Conservation (phyloP, 2,888 invertebrate genomes). For the Candidula unifasciata region DNA sequence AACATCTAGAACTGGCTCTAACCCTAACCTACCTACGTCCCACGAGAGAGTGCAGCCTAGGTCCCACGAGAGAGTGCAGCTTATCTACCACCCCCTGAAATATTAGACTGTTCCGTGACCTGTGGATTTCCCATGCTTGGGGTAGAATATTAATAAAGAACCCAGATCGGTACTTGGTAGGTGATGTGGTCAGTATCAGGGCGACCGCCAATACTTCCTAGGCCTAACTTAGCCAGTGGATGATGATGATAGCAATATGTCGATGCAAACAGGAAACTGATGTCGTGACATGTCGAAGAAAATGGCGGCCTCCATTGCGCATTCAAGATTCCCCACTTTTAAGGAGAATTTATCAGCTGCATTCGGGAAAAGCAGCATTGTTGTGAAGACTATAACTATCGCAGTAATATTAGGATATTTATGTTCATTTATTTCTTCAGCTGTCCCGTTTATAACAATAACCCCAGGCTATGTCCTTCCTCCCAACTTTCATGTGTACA, state of each 20-base stretch:
- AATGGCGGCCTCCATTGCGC: slow-evolving; percentile 51
- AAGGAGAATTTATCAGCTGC: slow-evolving; percentile 90
- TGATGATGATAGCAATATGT: background rate
- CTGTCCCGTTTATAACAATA: slow-evolving; percentile 83
- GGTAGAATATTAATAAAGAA: too few relatives aligned
- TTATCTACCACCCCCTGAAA: too few relatives aligned
- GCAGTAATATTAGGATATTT: slow-evolving; percentile 92
- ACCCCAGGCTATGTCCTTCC: slow-evolving; percentile 94
- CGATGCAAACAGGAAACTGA: background rate
- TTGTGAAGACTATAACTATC: slow-evolving; percentile 93
- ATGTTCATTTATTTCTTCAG: slow-evolving; percentile 89
- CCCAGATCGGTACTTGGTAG: too few relatives aligned
- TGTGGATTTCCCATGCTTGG: too few relatives aligned
- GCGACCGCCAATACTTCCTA: too few relatives aligned
- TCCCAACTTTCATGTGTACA: slow-evolving; percentile 86
- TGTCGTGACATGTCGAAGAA: slow-evolving; percentile 29
- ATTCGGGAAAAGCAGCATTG: slow-evolving; percentile 93
- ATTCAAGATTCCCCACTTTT: slow-evolving; percentile 84
- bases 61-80: too few relatives aligned
- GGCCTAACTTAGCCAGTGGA: too few relatives aligned
- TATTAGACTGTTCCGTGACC: too few relatives aligned
- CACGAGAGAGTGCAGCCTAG: too few relatives aligned
- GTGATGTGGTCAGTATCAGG: too few relatives aligned
- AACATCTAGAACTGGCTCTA: too few relatives aligned
- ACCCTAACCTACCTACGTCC: too few relatives aligned